Conservation (phyloP, 1,140 invertebrate species). For the Sweltsa coloradensis region DNA sequence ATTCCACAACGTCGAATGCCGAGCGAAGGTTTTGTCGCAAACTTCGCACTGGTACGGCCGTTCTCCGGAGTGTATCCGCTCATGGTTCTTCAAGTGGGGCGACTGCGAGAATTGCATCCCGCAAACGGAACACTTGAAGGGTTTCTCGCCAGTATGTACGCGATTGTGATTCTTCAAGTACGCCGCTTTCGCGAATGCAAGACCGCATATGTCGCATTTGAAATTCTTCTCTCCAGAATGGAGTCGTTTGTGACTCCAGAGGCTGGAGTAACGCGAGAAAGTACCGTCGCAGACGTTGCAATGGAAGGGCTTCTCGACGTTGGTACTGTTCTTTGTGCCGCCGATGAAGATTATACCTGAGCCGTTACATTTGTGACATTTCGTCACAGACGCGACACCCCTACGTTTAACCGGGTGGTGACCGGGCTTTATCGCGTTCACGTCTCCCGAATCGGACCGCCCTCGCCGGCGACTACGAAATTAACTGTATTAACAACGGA, state of each 20-base stretch:
- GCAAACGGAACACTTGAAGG: constrained; percentile 76
- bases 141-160: constrained; percentile 68
- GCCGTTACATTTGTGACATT: constrained; percentile 77
- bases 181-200: constrained; percentile 83
- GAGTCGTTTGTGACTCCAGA: constrained; percentile 75
- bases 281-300: constrained; percentile 70
- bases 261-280: constrained; percentile 65
- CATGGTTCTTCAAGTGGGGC: constrained; percentile 85
- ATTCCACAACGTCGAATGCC: constrained; percentile 78
- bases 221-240: constrained; percentile 82
- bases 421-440: constrained; percentile 33
- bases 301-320: constrained; percentile 66
- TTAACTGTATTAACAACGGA: no score
- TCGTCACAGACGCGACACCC: constrained; percentile 66
- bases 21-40: constrained; percentile 79
- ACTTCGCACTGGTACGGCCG: constrained; percentile 84
- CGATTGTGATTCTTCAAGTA: constrained; percentile 85
- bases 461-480: no score
- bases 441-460: not conserved
- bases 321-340: constrained; percentile 29
- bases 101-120: constrained; percentile 81
- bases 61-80: constrained; percentile 81
- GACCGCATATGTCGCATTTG: constrained; percentile 83
- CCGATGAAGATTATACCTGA: constrained; percentile 75
- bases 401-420: constrained; percentile 72